Evolutionary conservation across 92 coral and sea anemone species (phyloP), one percentile per base, ranked within the genome.

Genomic region (Heteractis magnifica): DNA sequence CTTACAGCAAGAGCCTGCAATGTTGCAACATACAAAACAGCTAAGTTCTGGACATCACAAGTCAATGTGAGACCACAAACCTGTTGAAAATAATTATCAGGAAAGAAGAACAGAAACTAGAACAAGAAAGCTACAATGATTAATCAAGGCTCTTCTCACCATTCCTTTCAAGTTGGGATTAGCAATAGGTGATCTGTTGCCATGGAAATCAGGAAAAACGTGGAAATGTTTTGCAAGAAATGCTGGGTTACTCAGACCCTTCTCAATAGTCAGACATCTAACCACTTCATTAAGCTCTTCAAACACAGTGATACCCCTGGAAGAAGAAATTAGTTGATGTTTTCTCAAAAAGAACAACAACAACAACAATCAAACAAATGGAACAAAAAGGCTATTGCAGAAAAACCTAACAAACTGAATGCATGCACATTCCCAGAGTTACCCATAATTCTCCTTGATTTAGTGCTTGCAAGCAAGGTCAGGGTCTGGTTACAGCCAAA

Each of bases 171-270:
- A 81, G 48, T 86, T 84, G 1, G 99, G 94, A 71, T 96, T 94
- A 34, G 98, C 99, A 56, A 94, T 71, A 10, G 99, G 99, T 50
- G 99, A 96, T 20, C 99, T 85, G 94, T 96, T 96, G 76, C 99
- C 99, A 94, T 96, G 98, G 91, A 96, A 96, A 84, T 96, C 99
- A 62, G 99, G 99, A 48, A 94, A 79, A 58, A 96, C 90, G 85
- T 96, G 99, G 49, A 86, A 87, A 71, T 92, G 89, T 51, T 84
- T 91, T 71, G 98, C 85, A 13, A 96, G 81, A 8, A 88, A 87
- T 19, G 96, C 98, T 9, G 84, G 56, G 70, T 89, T 89, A 8
- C 51, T 71, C 56, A 88, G 81, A n/a, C 88, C 68, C 56, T 78
- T 78, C 53, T 76, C 77, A 58, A 58, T 77, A 20, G 87, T 92